These are phyloP conservation scores for Philonicus albiceps DNA, from an alignment of 2,888 invertebrate species.

Conservation along the genomic window DNA sequence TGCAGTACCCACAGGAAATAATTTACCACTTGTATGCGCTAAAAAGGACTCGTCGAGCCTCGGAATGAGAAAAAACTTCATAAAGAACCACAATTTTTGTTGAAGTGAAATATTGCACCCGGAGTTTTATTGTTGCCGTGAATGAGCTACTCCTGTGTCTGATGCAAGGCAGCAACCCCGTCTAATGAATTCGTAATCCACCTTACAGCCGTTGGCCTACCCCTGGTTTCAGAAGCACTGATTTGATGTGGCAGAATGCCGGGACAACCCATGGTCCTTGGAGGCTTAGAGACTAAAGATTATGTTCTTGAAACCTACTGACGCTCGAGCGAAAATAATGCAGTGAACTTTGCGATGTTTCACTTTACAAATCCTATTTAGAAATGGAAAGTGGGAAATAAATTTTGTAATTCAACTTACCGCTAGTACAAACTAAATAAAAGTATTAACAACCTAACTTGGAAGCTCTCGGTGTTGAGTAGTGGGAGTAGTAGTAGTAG, in stretches of 20 bases:
- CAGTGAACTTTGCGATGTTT: background rate
- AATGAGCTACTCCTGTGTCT: background rate
- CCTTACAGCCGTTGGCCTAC: background rate
- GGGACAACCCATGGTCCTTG: background rate
- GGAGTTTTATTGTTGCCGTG: background rate
- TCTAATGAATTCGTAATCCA: background rate
- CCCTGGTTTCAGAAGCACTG: background rate
- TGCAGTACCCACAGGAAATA: background rate
- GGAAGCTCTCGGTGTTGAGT: too few species aligned
- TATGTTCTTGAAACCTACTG: background rate
- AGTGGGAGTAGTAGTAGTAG: too few species aligned
- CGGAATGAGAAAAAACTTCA: background rate
- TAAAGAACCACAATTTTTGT: background rate
- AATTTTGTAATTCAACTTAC: background rate
- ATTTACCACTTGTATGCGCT: background rate
- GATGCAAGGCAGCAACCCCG: background rate
- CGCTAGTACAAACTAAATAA: too few species aligned
- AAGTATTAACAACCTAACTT: too few species aligned
- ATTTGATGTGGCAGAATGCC: background rate
- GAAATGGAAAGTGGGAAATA: background rate
- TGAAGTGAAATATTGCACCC: background rate
- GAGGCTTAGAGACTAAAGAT: background rate
- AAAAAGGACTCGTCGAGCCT: background rate
- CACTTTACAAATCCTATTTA: too few species aligned
- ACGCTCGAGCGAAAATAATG: background rate